Conservation (phyloP, 2,888 invertebrate genomes). For the Thecophora atra region DNA sequence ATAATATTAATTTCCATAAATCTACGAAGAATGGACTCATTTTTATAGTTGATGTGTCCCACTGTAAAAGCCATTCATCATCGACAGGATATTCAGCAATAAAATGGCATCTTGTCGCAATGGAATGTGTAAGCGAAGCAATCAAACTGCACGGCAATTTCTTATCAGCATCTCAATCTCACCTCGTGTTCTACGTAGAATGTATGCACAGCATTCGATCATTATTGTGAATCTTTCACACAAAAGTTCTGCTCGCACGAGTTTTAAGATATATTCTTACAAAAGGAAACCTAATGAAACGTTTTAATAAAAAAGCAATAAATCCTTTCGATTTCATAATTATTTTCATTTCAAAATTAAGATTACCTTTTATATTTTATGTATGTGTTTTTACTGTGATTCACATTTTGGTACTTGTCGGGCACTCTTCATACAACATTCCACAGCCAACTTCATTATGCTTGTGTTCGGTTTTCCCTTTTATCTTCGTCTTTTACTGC, state of each 20-base stretch:
- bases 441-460: neutral
- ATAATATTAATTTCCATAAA: no score
- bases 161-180: conserved; percentile 34
- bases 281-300: no score
- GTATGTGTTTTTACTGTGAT: conserved; percentile 16
- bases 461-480: neutral
- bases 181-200: neutral
- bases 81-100: neutral
- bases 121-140: conserved; percentile 22
- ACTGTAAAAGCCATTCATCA: neutral
- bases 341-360: conserved; percentile 20
- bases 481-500: neutral
- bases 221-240: neutral
- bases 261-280: no score
- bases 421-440: neutral
- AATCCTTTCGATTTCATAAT: no score
- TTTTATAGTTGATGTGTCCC: neutral
- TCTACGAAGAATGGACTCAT: no score
- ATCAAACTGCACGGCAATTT: conserved; percentile 3
- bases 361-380: neutral
- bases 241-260: no score
- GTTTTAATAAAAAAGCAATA: no score
- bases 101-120: conserved; percentile 7
- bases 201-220: neutral
- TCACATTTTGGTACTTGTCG: no score